Conservation (phyloP, 2,113 vertebrate genomes). For the Pollimyrus isidori region DNA sequence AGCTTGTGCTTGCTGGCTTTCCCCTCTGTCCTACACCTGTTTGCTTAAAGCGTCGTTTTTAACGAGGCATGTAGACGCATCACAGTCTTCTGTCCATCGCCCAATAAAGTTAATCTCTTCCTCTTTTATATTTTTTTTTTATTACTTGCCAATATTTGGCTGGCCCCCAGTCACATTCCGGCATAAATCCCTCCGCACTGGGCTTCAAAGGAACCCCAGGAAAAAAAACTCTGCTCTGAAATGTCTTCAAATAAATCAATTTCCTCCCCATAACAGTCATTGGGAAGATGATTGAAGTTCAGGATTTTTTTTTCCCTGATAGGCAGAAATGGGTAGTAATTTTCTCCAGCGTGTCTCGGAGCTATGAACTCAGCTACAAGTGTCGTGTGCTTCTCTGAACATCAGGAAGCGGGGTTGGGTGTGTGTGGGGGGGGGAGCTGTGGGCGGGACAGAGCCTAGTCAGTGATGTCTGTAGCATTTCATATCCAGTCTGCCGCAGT, state of each 20-base stretch:
- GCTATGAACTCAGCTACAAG: conserved; percentile 53
- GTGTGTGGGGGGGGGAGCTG: background rate
- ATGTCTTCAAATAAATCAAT: conserved; percentile 66
- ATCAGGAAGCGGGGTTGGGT: background rate
- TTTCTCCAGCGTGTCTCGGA: conserved; percentile 20
- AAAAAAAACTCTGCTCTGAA: conserved; percentile 52
- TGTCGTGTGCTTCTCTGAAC: conserved; percentile 37
- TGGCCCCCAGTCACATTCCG: conserved; percentile 12
- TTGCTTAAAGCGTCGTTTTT: conserved; percentile 10
- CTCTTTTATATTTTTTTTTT: background rate
- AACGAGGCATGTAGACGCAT: conserved; percentile 13
- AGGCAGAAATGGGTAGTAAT: conserved; percentile 21
- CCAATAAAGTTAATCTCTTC: conserved; percentile 14
- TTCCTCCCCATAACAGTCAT: conserved; percentile 61
- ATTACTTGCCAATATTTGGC: conserved; percentile 20
- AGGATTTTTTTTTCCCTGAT: conserved; percentile 46
- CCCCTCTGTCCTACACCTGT: background rate
- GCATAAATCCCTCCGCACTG: conserved; percentile 19
- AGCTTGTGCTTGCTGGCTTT: background rate
- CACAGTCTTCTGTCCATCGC: background rate
- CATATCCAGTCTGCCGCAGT: conserved; percentile 5
- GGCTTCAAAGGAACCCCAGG: conserved; percentile 56
- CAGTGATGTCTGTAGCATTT: conserved; percentile 19
- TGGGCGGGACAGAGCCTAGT: conserved; percentile 33
- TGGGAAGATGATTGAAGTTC: conserved; percentile 63